A percentile compares a stretch with the other conserved stretches of the same genome.
phyloP scores from a whole-genome alignment of 2,113 vertebrate genomes.

The Lagopus leucura region DNA sequence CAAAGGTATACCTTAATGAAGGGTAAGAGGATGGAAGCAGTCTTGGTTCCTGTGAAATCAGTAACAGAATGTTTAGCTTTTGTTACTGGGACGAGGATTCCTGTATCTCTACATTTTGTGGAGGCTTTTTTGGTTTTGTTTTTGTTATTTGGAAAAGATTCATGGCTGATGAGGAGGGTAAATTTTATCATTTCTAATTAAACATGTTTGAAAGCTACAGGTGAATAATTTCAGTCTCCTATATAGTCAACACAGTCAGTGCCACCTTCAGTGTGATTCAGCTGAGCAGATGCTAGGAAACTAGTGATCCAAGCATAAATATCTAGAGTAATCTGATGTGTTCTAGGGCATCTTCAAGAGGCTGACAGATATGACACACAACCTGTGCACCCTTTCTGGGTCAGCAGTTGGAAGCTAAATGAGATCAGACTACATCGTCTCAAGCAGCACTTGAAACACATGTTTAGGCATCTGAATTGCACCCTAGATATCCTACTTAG shows the following conservation, averaged over 20 bases:
- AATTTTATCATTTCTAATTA: not conserved
- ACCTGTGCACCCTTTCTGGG: not conserved
- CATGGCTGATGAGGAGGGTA: not conserved
- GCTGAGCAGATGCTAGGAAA: accelerated
- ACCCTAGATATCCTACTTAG: not conserved
- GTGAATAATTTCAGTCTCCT: not conserved
- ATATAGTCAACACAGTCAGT: not conserved
- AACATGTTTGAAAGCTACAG: not conserved
- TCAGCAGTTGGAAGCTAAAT: not conserved
- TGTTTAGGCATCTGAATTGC: not conserved
- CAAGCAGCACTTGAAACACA: not conserved
- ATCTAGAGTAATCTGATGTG: not conserved
- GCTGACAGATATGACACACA: not conserved
- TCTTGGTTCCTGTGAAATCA: not conserved
- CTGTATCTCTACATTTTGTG: not conserved
- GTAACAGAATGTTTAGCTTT: not conserved
- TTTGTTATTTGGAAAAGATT: not conserved
- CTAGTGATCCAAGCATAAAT: not conserved
- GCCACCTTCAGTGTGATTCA: not conserved
- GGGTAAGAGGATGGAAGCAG: not conserved
- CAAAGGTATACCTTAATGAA: conserved; percentile 79
- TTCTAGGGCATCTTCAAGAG: not conserved
- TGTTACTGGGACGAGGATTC: not conserved
- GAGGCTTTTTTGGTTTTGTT: not conserved
- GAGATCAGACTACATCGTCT: not conserved